A percentile compares a stretch with the other conserved stretches of the same genome.
Conservation (phyloP, 2,888 invertebrate species). For the Drosophila mimica region DNA sequence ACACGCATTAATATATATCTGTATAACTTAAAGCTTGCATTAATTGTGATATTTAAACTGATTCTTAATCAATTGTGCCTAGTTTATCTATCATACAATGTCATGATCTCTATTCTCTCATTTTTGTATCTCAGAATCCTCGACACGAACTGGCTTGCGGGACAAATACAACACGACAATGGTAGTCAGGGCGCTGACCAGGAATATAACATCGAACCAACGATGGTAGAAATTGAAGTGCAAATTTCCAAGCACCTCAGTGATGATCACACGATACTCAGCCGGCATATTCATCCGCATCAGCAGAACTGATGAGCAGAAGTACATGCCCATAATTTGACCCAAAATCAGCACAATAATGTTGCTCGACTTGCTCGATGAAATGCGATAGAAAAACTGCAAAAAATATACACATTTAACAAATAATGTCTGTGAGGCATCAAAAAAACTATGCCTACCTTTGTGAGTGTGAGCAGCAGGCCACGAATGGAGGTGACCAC, state of each 20-base stretch:
- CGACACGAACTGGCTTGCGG: slow-evolving; percentile 92
- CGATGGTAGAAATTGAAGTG: slow-evolving; percentile 99
- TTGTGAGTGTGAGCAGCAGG: slow-evolving; percentile 97
- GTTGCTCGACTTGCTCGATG: slow-evolving; percentile 99
- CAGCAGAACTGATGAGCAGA: slow-evolving; percentile 97
- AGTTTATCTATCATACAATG: slow-evolving; percentile 38
- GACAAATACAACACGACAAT: slow-evolving; percentile 98
- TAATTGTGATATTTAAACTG: slow-evolving; percentile 43
- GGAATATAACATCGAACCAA: slow-evolving; percentile 99
- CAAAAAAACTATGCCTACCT: slow-evolving; percentile 87
- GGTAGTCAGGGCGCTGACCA: slow-evolving; percentile 97
- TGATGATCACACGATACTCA: slow-evolving; percentile 95
- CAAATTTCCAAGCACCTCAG: slow-evolving; percentile 95
- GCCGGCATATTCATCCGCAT: slow-evolving; percentile 99
- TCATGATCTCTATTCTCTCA: slow-evolving; percentile 30
- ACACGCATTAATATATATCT: slow-evolving; percentile 40
- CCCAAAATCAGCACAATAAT: slow-evolving; percentile 98
- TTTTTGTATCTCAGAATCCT: slow-evolving; percentile 76
- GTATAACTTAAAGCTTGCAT: slow-evolving; percentile 59
- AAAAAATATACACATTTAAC: slow-evolving; percentile 75
- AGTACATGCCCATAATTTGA: slow-evolving; percentile 99
- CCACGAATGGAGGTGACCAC: slow-evolving; percentile 99
- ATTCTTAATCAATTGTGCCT: slow-evolving; percentile 52
- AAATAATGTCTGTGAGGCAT: neutral
- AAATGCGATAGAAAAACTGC: slow-evolving; percentile 99